Evolutionary conservation across 2,113 vertebrate species (phyloP).

Genomic region (Eidolon helvum): DNA sequence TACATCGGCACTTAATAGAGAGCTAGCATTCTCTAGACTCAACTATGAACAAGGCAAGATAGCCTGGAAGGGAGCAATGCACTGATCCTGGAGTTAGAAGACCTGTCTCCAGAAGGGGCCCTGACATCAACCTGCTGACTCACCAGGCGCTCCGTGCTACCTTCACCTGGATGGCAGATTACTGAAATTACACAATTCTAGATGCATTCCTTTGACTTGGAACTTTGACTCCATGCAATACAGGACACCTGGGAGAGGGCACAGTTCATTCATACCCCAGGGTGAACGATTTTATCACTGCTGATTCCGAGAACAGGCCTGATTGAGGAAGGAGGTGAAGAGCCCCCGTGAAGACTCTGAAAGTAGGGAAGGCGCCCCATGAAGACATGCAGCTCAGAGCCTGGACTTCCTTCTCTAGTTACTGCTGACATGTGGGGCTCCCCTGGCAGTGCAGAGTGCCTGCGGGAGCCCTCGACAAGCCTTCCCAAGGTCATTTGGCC

Average conservation of each 20-base stretch:
- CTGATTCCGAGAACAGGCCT: background rate
- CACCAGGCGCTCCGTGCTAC: background rate
- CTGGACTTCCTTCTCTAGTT: background rate
- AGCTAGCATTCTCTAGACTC: background rate
- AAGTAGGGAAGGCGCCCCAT: background rate
- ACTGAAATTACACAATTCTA: background rate
- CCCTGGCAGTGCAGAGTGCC: rapidly evolving
- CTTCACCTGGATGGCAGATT: background rate
- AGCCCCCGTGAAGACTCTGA: background rate
- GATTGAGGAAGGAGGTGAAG: background rate
- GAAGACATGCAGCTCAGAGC: background rate
- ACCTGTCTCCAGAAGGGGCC: background rate
- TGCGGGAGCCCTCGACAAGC: background rate
- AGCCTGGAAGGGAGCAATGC: background rate
- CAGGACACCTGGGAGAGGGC: background rate
- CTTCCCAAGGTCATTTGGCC: background rate
- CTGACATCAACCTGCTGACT: background rate
- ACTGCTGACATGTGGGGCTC: background rate
- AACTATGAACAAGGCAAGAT: background rate
- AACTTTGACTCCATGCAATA: background rate
- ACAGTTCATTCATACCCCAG: background rate
- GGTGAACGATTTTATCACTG: background rate
- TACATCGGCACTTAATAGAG: background rate
- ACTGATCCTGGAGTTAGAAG: rapidly evolving
- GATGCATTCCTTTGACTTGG: background rate